These are phyloP conservation scores for Venusia cambrica DNA, from an alignment of 2,888 invertebrate species.

Conservation along the genomic window DNA sequence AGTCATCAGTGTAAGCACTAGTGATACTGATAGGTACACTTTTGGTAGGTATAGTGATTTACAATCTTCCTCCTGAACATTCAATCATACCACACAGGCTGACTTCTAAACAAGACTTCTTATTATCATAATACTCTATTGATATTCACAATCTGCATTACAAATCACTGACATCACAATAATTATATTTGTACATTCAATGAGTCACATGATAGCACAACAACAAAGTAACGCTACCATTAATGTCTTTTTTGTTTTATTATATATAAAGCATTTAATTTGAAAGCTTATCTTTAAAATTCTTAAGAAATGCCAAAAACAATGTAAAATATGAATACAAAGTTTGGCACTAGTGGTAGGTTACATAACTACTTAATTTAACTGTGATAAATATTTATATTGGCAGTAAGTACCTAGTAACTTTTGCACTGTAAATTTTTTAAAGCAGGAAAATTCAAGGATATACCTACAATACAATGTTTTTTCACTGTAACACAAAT, in stretches of 20 bases:
- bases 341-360: constrained; percentile 42
- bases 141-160: constrained; percentile 19
- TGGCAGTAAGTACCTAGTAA: constrained; percentile 12
- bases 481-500: too few species aligned
- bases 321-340: constrained; percentile 27
- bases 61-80: too few species aligned
- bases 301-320: constrained; percentile 10
- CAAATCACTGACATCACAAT: constrained; percentile 29
- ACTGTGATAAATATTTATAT: constrained; percentile 19
- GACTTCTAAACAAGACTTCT: constrained; percentile 9
- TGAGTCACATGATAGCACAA: constrained; percentile 22
- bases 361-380: constrained; percentile 22
- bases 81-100: constrained; percentile 8
- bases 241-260: constrained; percentile 8
- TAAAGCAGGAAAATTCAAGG: too few species aligned
- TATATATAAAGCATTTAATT: background rate
- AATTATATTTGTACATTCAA: constrained; percentile 21
- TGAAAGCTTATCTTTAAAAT: background rate
- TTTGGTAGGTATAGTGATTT: too few species aligned
- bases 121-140: constrained; percentile 16
- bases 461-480: too few species aligned
- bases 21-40: too few species aligned
- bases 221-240: constrained; percentile 1
- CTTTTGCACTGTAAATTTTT: too few species aligned
- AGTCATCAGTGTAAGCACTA: too few species aligned